Conservation (phyloP, 2,113 vertebrate species). For the Xyliphius kryptos region DNA sequence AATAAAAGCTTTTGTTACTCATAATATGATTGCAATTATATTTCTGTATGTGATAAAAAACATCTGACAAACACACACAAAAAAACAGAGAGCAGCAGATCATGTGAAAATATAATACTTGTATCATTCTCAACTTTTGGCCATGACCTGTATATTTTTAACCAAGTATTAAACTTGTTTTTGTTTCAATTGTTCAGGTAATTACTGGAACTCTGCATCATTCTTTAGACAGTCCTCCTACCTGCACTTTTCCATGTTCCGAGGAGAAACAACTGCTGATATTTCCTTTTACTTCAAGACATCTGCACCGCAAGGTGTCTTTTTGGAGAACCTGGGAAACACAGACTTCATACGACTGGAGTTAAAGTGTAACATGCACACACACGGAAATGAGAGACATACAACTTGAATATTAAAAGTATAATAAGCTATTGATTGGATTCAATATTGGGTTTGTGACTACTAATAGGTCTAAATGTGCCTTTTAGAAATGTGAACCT, state of each 20-base stretch:
- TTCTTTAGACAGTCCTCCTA: conserved; percentile 89
- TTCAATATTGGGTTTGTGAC: no score
- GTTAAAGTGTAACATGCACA: conserved; percentile 57
- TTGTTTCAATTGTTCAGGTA: conserved; percentile 61
- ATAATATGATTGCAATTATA: no score
- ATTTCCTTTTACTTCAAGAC: conserved; percentile 99
- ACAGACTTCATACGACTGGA: conserved; percentile 96
- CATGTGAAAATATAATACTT: no score
- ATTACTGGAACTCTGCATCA: conserved; percentile 93
- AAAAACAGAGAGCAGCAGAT: no score
- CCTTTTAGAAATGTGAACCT: no score
- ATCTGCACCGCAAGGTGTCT: conserved; percentile 81
- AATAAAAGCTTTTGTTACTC: no score
- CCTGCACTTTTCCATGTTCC: conserved; percentile 94
- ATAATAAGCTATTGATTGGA: background rate
- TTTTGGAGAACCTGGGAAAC: conserved; percentile 93
- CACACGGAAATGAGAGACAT: no score
- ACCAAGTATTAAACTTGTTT: background rate
- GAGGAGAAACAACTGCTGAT: conserved; percentile 93
- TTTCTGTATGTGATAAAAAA: no score
- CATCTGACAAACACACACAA: no score
- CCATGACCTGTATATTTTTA: no score
- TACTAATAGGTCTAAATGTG: no score
- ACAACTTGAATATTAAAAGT: background rate
- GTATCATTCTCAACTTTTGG: no score